These are phyloP conservation scores for Hemichromis elongatus DNA, from an alignment of 2,113 vertebrate genomes.

Conservation along the genomic window DNA sequence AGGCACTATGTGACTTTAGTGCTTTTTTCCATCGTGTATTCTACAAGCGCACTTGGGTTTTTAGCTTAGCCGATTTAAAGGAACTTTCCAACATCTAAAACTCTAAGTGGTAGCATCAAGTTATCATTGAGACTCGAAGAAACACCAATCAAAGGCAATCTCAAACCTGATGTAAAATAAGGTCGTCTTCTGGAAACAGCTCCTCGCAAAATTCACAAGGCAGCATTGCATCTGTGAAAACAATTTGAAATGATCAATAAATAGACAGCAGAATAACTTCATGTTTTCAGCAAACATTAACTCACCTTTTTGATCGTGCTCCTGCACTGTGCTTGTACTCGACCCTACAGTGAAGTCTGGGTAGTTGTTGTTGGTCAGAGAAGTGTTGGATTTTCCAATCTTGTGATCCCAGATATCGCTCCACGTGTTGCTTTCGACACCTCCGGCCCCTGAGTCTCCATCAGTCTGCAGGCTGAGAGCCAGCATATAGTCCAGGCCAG, in stretches of 20 bases:
- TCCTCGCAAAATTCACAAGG: constrained; percentile 98
- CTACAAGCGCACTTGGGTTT: not conserved
- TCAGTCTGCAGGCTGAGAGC: constrained; percentile 87
- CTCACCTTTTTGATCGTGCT: constrained; percentile 53
- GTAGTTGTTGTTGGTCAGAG: constrained; percentile 59
- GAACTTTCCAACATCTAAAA: not conserved
- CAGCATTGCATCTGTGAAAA: constrained; percentile 75
- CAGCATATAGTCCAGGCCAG: constrained; percentile 83
- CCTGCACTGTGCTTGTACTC: constrained; percentile 19
- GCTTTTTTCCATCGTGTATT: not conserved
- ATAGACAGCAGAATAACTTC: not conserved
- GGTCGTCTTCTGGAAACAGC: constrained; percentile 89
- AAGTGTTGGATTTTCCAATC: constrained; percentile 36
- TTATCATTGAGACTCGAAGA: not conserved
- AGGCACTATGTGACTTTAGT: not conserved
- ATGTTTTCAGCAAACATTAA: not conserved
- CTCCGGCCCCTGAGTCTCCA: constrained; percentile 55
- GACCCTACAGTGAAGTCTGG: constrained; percentile 21
- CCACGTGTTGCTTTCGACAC: constrained; percentile 57
- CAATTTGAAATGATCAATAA: not conserved
- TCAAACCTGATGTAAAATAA: constrained; percentile 93
- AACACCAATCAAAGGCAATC: not conserved
- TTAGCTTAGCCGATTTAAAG: not conserved
- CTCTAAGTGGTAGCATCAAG: not conserved
- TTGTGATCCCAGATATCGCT: constrained; percentile 70